phyloP scores from a whole-genome alignment of 2,888 invertebrate genomes.

The Megalurothrips usitatus region DNA sequence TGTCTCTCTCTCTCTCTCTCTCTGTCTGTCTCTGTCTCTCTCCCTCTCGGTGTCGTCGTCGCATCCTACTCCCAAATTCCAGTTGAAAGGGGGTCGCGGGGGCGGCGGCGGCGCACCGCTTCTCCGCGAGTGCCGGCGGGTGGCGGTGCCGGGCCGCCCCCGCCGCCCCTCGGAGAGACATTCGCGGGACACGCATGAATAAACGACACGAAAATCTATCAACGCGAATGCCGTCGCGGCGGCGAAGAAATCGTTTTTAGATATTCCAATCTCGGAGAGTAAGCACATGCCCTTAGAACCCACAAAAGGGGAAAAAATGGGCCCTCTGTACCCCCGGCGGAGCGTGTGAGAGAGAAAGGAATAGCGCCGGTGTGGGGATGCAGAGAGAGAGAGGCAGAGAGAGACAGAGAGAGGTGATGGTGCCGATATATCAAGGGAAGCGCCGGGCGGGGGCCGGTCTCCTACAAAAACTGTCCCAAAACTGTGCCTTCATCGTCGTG shows the following conservation, averaged over 20 bases:
- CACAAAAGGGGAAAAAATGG: not conserved
- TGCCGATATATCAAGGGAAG: not conserved
- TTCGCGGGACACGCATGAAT: not conserved
- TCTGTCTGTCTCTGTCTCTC: too few species aligned
- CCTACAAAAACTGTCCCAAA: not conserved
- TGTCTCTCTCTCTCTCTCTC: too few species aligned
- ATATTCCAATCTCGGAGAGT: constrained; percentile 25
- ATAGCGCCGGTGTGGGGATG: too few species aligned
- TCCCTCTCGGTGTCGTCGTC: not conserved
- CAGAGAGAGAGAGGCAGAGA: not conserved
- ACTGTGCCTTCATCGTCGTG: not conserved
- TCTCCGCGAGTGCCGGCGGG: too few species aligned
- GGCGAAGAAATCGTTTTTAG: constrained; percentile 7
- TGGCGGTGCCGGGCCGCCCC: too few species aligned
- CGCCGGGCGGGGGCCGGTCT: not conserved
- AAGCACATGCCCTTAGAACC: not conserved
- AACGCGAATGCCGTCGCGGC: not conserved
- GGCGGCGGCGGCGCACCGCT: too few species aligned
- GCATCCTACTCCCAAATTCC: too few species aligned
- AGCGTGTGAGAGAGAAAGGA: not conserved
- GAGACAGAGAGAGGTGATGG: not conserved
- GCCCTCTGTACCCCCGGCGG: not conserved
- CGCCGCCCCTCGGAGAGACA: too few species aligned
- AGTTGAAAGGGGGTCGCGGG: too few species aligned
- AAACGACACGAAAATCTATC: not conserved